Evolutionary conservation across 2,888 invertebrate genomes (phyloP).

Genomic region (Lithophane ornitopus): DNA sequence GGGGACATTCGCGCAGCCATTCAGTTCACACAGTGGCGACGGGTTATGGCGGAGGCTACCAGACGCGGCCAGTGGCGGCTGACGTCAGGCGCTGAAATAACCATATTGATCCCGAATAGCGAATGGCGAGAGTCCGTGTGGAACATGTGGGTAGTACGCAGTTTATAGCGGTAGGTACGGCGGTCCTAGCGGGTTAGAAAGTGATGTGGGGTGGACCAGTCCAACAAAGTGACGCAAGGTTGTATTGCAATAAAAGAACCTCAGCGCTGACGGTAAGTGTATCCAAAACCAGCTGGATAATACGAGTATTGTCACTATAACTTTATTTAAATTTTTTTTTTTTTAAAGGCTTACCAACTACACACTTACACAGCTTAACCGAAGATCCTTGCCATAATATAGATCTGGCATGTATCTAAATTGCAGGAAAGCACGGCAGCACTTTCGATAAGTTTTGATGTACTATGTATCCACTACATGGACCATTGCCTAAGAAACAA

Average conservation of each 20-base stretch:
- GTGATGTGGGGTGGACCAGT: background rate
- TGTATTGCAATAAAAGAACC: background rate
- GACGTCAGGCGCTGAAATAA: constrained; percentile 25
- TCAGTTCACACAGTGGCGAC: constrained; percentile 18
- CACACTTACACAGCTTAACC: too few species aligned
- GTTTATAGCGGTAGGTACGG: background rate
- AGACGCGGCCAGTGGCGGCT: background rate
- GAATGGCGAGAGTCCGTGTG: background rate
- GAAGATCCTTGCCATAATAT: too few species aligned
- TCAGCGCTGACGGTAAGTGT: background rate
- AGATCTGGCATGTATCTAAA: too few species aligned
- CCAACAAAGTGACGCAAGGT: background rate
- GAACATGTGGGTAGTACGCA: background rate
- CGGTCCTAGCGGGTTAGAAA: background rate
- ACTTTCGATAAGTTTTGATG: background rate
- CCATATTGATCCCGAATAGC: constrained; percentile 39
- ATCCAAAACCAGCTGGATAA: background rate
- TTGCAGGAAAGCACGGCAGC: too few species aligned
- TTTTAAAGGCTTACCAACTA: too few species aligned
- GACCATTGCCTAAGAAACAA: constrained; percentile 3
- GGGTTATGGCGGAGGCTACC: background rate
- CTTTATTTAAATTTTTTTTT: too few species aligned
- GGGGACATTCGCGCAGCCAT: constrained; percentile 20
- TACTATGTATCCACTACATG: background rate
- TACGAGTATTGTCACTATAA: background rate